Evolutionary conservation across 2,888 invertebrate genomes (phyloP).

Genomic region (Laspeyria flexula): DNA sequence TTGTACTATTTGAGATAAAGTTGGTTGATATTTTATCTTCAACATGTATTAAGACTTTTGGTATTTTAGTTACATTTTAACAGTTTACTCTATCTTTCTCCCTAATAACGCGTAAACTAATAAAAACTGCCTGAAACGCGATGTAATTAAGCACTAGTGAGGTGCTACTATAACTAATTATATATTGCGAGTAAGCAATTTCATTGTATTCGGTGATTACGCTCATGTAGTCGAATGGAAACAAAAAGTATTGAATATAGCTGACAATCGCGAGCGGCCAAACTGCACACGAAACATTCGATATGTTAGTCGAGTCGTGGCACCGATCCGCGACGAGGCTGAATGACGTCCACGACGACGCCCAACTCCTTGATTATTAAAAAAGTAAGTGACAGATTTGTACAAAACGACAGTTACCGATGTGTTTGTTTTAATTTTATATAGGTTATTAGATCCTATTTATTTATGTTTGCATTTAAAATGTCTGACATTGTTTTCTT

Average conservation of each 20-base stretch:
- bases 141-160: slow-evolving; percentile 4
- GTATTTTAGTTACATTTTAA: neutral
- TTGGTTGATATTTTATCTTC: no score
- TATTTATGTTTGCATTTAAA: slow-evolving; percentile 2
- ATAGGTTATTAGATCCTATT: slow-evolving; percentile 40
- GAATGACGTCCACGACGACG: slow-evolving; percentile 49
- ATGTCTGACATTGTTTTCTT: neutral
- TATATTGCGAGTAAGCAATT: slow-evolving; percentile 30
- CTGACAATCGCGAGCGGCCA: slow-evolving; percentile 52
- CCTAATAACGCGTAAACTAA: slow-evolving; percentile 15
- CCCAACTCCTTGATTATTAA: slow-evolving; percentile 66
- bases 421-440: slow-evolving; percentile 35
- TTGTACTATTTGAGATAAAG: neutral
- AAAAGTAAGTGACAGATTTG: slow-evolving; percentile 62
- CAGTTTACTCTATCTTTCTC: slow-evolving; percentile 7
- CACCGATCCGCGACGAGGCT: slow-evolving; percentile 62
- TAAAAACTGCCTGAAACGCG: slow-evolving; percentile 17
- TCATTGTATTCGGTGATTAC: slow-evolving; percentile 46
- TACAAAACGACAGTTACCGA: slow-evolving; percentile 49
- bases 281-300: slow-evolving; percentile 61
- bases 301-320: slow-evolving; percentile 51
- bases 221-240: slow-evolving; percentile 37
- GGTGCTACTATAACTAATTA: slow-evolving; percentile 25
- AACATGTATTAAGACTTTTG: no score
- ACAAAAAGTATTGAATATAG: slow-evolving; percentile 39